Evolutionary conservation across 2,888 invertebrate species (phyloP).

Genomic region (Fragum fragum): DNA sequence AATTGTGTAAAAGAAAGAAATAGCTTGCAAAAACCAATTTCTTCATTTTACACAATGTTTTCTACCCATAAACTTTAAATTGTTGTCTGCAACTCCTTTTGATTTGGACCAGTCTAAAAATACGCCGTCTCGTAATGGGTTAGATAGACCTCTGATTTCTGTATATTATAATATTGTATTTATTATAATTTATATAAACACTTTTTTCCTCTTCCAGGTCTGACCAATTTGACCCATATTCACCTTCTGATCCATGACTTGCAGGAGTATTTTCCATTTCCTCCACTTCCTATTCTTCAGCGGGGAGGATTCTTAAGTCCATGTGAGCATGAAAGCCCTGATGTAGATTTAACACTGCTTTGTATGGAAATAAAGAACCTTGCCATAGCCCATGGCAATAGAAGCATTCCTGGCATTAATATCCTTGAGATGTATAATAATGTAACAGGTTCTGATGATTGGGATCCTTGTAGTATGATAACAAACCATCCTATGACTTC

Average conservation of each 20-base stretch:
- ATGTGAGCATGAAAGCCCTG: background rate
- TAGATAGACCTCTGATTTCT: too few relatives aligned
- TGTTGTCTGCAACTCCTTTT: too few relatives aligned
- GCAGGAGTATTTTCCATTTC: constrained; percentile 7
- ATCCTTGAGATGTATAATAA: background rate
- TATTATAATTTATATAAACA: too few relatives aligned
- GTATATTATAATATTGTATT: too few relatives aligned
- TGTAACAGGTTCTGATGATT: background rate
- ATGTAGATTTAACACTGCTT: background rate
- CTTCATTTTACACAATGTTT: too few relatives aligned
- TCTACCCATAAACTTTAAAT: too few relatives aligned
- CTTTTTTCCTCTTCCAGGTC: background rate
- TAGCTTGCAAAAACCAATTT: too few relatives aligned
- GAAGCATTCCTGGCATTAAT: background rate
- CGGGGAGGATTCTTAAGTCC: background rate
- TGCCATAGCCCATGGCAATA: background rate
- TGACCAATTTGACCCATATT: background rate
- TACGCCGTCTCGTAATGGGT: too few relatives aligned
- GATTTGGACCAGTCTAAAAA: too few relatives aligned
- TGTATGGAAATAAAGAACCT: background rate
- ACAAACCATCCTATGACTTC: background rate
- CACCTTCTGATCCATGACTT: background rate
- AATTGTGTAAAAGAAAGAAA: too few relatives aligned
- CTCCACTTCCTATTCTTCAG: background rate
- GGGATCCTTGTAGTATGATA: background rate